Evolutionary conservation across 2,888 invertebrate species (phyloP).

Genomic region (Campopleginae sp.): DNA sequence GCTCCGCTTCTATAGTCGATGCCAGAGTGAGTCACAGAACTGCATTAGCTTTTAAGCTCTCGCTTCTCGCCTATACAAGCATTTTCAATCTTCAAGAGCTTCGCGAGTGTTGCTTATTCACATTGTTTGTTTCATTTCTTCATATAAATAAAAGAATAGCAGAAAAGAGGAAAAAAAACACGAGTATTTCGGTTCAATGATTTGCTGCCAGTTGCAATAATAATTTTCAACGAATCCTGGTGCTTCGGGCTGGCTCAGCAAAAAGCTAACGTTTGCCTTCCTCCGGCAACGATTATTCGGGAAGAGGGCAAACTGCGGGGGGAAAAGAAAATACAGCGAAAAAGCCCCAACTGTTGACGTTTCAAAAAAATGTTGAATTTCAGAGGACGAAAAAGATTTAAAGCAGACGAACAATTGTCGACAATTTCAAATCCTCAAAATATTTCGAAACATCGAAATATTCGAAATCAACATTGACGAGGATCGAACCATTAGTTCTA

Average conservation of each 20-base stretch:
- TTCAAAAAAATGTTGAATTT: too few relatives aligned
- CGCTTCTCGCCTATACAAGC: constrained; percentile 14
- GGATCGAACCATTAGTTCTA: not conserved
- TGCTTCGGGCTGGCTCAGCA: not conserved
- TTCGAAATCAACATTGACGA: too few relatives aligned
- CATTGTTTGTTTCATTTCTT: not conserved
- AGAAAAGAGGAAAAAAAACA: not conserved
- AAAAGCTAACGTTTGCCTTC: not conserved
- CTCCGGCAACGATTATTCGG: not conserved
- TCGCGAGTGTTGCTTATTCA: constrained; percentile 12
- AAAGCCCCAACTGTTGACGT: not conserved
- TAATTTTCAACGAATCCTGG: not conserved
- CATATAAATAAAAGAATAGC: not conserved
- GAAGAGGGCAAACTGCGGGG: too few relatives aligned
- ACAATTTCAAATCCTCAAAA: too few relatives aligned
- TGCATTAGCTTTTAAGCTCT: constrained; percentile 58
- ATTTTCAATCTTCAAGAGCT: constrained; percentile 33
- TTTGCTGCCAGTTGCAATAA: not conserved
- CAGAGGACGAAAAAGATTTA: too few relatives aligned
- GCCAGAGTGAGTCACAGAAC: constrained; percentile 49
- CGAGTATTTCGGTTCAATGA: not conserved
- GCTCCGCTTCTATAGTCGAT: constrained; percentile 13
- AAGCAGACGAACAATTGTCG: too few relatives aligned
- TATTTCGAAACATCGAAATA: too few relatives aligned
- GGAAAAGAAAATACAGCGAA: not conserved